Evolutionary conservation across 1,140 invertebrate species (phyloP), one percentile per base, ranked within the genome.

Genomic region (Tigriopus japonicus): DNA sequence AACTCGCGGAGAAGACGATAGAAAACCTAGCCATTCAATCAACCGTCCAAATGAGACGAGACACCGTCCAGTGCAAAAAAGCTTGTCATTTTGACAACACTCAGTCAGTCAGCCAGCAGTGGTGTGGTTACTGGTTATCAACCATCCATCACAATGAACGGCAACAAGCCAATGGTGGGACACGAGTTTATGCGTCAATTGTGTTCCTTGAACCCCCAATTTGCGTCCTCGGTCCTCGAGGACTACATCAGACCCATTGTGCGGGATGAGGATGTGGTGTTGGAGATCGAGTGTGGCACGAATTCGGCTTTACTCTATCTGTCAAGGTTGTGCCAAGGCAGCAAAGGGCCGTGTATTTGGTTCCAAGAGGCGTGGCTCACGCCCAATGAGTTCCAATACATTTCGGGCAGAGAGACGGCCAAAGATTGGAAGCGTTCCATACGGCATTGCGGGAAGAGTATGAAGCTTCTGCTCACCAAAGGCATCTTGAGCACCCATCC

Each of bases 391-490:
- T 77, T 76, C 62, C 74, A 77, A 65, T 71, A 68, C 55, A 69
- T 75, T 14, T 74, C 72, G 62, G 75, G 75, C 5, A 63, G 75
- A 41, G 74, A 75, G 63, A 75, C 74, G 5, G 74, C 75, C 49
- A 77, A 76, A 62, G 75, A 76, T 65, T 77, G 74, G 75, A 76
- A 77, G 66, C 64, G 62, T 1, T 73, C 72, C 42, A 75, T 75
- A 56, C 68, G 74, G 49, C 75, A 76, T 62, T 71, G 72, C 63
- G 75, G 75, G 23, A 75, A 75, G 65, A 75, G 73, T 61, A 69
- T 77, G 60, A 76, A 76, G 63, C 65, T 75, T 17, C 65, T 76
- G n/a, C 68, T 76, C 60, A 68, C 71, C 43, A 76, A 76, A 67
- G 74, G 73, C 43, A 71, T 74, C 60, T 64, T 76, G 10, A 64